These are phyloP conservation scores for Agriopis aurantiaria DNA, from an alignment of 2,888 invertebrate genomes.

Conservation along the genomic window DNA sequence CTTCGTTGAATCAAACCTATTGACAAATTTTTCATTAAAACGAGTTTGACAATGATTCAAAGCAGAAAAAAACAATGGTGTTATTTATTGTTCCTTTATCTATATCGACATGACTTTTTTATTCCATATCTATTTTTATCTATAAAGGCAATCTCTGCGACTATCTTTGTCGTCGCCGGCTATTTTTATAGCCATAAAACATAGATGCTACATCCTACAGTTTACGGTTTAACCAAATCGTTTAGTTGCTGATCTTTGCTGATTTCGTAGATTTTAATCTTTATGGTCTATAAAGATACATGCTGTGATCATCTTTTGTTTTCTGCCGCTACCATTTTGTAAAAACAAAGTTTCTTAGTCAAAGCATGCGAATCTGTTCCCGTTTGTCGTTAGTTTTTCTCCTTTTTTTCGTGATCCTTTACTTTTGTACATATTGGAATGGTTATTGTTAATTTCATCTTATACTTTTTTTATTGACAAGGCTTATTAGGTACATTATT, in stretches of 20 bases:
- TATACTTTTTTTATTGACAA: no score
- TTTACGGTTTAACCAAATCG: slow-evolving; percentile 64
- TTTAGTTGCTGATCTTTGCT: slow-evolving; percentile 68
- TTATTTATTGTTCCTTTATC: slow-evolving; percentile 81
- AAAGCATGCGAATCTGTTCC: neutral
- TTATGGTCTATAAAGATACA: slow-evolving; percentile 63
- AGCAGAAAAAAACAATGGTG: slow-evolving; percentile 68
- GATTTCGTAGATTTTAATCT: slow-evolving; percentile 79
- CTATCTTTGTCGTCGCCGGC: slow-evolving; percentile 77
- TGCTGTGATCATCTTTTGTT: slow-evolving; percentile 39
- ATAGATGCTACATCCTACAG: slow-evolving; percentile 66
- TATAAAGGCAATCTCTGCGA: slow-evolving; percentile 65
- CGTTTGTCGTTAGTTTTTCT: no score
- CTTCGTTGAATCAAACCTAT: neutral
- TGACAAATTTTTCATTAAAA: slow-evolving; percentile 1
- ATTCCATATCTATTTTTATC: slow-evolving; percentile 58
- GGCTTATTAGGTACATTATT: no score
- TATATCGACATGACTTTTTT: slow-evolving; percentile 39
- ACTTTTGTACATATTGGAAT: no score
- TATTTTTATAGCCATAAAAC: slow-evolving; percentile 72
- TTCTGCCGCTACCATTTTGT: slow-evolving; percentile 36
- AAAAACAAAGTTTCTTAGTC: neutral
- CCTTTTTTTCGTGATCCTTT: no score
- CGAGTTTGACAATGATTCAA: slow-evolving; percentile 24
- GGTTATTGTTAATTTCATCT: no score